Evolutionary conservation across 2,797 vertebrate genomes (phyloP).

Genomic region (Catamblyrhynchus diadema): DNA sequence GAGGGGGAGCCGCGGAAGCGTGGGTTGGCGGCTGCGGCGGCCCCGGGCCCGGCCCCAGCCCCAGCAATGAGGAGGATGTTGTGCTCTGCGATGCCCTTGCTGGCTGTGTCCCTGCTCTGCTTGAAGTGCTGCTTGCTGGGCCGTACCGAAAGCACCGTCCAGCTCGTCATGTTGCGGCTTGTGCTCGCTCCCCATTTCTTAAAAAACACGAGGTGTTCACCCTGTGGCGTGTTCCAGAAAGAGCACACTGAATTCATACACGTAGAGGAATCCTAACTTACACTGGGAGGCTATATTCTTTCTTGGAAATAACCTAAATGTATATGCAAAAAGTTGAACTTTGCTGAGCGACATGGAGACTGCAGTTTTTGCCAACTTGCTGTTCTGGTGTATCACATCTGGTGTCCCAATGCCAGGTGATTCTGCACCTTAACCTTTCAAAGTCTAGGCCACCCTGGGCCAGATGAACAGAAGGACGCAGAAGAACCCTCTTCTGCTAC

Average conservation of each 20-base stretch:
- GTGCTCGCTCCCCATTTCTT: rapidly evolving
- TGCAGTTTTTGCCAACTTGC: neutral
- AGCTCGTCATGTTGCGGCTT: rapidly evolving
- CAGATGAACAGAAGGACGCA: neutral
- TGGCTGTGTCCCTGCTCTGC: rapidly evolving
- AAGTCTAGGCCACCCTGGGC: too few species aligned
- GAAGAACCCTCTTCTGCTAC: neutral
- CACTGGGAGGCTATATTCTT: neutral
- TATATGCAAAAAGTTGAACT: neutral
- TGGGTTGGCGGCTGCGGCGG: rapidly evolving
- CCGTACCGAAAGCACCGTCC: neutral
- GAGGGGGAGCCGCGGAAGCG: rapidly evolving
- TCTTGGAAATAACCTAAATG: neutral
- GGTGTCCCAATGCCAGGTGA: too few species aligned
- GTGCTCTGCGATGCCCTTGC: rapidly evolving
- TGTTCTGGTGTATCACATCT: rapidly evolving
- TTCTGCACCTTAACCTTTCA: neutral
- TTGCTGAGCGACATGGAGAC: neutral
- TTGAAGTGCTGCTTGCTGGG: rapidly evolving
- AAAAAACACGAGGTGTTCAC: rapidly evolving
- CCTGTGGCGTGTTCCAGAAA: neutral
- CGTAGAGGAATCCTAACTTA: neutral
- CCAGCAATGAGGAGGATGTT: rapidly evolving
- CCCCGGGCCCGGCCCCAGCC: too few species aligned
- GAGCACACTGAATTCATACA: rapidly evolving